These are phyloP conservation scores for Pelvicachromis taeniatus DNA, from an alignment of 2,113 vertebrate genomes.

Conservation along the genomic window DNA sequence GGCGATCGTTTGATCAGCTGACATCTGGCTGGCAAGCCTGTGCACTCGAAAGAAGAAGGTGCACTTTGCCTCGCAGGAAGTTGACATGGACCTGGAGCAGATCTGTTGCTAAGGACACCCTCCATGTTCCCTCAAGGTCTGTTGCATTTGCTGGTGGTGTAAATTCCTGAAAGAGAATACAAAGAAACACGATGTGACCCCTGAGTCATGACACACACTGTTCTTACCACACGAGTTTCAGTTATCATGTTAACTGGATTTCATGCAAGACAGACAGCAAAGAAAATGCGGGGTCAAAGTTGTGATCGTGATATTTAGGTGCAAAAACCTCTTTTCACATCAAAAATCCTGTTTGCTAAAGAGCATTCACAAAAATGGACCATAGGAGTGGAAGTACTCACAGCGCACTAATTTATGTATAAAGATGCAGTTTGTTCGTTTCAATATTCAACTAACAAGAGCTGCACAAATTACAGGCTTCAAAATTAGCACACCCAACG, in stretches of 20 bases:
- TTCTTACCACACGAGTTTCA: background rate
- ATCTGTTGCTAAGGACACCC: constrained; percentile 59
- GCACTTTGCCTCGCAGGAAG: constrained; percentile 78
- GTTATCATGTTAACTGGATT: background rate
- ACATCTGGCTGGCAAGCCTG: constrained; percentile 65
- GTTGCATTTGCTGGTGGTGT: constrained; percentile 33
- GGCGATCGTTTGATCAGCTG: constrained; percentile 59
- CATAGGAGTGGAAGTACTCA: background rate
- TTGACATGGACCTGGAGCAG: constrained; percentile 73
- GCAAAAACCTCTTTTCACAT: background rate
- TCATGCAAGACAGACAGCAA: background rate
- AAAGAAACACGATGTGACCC: background rate
- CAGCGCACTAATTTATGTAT: background rate
- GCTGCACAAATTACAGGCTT: rapidly evolving
- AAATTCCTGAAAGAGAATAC: constrained; percentile 60
- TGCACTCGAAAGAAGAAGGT: constrained; percentile 64
- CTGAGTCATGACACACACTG: background rate
- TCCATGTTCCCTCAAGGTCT: constrained; percentile 59
- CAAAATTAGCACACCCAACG: rapidly evolving
- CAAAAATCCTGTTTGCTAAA: background rate
- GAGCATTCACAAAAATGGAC: background rate
- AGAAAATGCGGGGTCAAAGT: background rate
- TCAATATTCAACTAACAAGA: background rate
- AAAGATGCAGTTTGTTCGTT: background rate
- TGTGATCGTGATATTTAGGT: background rate